A percentile compares a stretch with the other conserved stretches of the same genome.
Evolutionary conservation across 2,113 vertebrate species (phyloP).

Genomic region (Odocoileus virginianus): DNA sequence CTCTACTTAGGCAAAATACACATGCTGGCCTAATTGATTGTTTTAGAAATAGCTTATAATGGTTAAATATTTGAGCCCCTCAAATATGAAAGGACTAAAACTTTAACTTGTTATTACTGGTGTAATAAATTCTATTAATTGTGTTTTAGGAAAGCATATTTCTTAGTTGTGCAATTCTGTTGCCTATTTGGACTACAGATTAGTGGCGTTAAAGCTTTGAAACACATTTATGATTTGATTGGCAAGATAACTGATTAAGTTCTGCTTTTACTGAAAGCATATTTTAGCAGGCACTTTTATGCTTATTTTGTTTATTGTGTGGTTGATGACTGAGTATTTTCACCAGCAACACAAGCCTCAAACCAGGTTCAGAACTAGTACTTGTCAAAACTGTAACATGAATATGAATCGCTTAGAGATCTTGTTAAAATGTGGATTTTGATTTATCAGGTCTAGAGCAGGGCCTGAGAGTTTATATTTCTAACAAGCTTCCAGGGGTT

Average conservation of each 20-base stretch:
- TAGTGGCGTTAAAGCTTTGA: not conserved
- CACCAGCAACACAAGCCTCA: constrained; percentile 58
- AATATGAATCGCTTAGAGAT: not conserved
- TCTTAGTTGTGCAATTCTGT: not conserved
- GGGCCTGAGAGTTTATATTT: not conserved
- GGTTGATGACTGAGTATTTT: constrained; percentile 82
- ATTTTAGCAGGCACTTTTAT: constrained; percentile 81
- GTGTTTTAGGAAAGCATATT: not conserved
- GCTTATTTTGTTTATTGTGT: constrained; percentile 82
- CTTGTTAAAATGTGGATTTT: not conserved
- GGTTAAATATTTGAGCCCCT: not conserved
- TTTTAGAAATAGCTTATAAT: not conserved
- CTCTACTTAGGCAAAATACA: not conserved
- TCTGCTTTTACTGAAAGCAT: constrained; percentile 82
- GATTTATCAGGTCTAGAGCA: constrained; percentile 37
- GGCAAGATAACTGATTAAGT: constrained; percentile 65
- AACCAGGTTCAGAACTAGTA: not conserved
- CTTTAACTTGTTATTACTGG: not conserved
- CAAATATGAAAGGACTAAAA: not conserved
- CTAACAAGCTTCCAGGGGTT: not conserved
- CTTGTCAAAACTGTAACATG: not conserved
- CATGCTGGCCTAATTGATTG: not conserved
- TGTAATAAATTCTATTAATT: not conserved
- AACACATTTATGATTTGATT: not conserved
- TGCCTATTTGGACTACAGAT: not conserved